A percentile compares a stretch with the other conserved stretches of the same genome.
phyloP scores from a whole-genome alignment of 2,888 invertebrate genomes.

The Drosophila barbarae region DNA sequence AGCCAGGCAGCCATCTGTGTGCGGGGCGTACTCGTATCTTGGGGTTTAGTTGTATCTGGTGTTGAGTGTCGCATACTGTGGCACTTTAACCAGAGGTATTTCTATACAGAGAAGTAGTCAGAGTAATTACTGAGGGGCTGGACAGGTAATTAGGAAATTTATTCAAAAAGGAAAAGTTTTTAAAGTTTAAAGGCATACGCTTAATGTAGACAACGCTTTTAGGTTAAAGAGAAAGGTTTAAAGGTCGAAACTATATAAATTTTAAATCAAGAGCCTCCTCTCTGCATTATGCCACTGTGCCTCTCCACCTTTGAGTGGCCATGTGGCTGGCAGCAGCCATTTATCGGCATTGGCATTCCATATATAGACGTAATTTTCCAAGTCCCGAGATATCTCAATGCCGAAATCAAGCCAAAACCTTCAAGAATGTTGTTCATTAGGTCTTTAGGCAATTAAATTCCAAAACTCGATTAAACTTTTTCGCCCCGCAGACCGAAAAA shows the following conservation, averaged over 20 bases:
- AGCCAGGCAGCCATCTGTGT: constrained; percentile 41
- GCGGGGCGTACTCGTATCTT: neutral
- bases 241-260: neutral
- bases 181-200: too few species aligned
- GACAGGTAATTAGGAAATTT: neutral
- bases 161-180: neutral
- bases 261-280: neutral
- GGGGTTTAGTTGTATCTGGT: neutral
- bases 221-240: too few species aligned
- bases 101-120: neutral
- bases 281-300: neutral
- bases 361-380: constrained; percentile 2
- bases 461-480: constrained; percentile 35
- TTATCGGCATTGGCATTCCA: constrained; percentile 9
- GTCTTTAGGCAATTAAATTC: constrained; percentile 33
- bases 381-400: constrained; percentile 7
- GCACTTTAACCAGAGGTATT: constrained; percentile 23
- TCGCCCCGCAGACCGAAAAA: neutral
- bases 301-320: neutral
- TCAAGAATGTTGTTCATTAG: constrained; percentile 29
- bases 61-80: constrained; percentile 4
- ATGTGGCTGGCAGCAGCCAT: constrained; percentile 6
- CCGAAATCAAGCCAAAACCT: constrained; percentile 15
- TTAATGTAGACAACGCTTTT: too few species aligned
- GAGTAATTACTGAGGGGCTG: neutral